phyloP scores from a whole-genome alignment of 2,888 invertebrate species.

The Tribolium freemani region DNA sequence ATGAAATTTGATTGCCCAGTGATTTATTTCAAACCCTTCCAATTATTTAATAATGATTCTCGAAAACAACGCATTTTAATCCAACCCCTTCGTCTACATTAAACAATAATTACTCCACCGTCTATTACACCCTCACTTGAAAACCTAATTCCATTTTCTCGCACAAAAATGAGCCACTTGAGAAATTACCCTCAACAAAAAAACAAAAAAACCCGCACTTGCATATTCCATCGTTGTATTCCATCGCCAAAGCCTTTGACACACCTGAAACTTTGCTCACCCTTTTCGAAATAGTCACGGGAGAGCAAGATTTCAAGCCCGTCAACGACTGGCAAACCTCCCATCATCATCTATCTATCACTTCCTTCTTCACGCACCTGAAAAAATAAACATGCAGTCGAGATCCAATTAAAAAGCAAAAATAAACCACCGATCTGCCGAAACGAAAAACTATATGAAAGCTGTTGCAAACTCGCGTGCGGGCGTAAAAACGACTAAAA shows the following conservation, averaged over 20 bases:
- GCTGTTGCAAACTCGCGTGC: not conserved
- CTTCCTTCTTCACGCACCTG: conserved; percentile 48
- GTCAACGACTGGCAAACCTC: conserved; percentile 48
- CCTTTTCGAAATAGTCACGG: conserved; percentile 75
- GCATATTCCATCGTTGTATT: not conserved
- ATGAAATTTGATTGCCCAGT: no score
- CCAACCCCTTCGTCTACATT: not conserved
- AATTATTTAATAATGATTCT: no score
- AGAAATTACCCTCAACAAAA: not conserved
- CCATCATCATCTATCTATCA: conserved; percentile 28
- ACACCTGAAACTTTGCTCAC: conserved; percentile 94
- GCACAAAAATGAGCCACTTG: not conserved
- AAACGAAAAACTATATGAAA: no score
- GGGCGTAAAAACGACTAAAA: not conserved
- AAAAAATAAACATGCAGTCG: conserved; percentile 54
- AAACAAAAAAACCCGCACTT: not conserved
- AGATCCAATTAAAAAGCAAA: conserved; percentile 55
- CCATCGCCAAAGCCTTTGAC: conserved; percentile 64
- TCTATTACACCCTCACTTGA: not conserved
- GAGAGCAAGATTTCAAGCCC: conserved; percentile 87
- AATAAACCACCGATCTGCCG: conserved; percentile 41
- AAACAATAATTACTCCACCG: not conserved
- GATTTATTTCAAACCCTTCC: no score
- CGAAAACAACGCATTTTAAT: no score
- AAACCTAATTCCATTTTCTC: not conserved